Base-by-base conservation (phyloP, 1,140 invertebrate species). In the Neodiprion fabricii region DNA sequence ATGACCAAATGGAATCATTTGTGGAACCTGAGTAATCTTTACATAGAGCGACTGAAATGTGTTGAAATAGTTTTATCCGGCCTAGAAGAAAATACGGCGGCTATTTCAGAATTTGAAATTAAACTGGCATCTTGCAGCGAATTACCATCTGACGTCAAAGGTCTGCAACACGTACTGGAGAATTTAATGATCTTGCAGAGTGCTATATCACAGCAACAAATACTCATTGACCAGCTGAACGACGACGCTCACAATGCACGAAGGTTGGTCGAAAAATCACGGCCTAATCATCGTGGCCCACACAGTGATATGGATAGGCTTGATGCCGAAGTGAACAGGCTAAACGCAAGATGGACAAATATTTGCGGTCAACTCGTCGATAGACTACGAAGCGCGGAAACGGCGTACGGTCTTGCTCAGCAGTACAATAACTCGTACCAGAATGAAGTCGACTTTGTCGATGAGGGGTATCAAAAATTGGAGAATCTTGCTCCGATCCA, bases 1-100 rank as follows among this genome's bases (percentile, higher is more conserved):
- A 92, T 95, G 81, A 93, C 94, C 79, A 96, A 97, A 79, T 99
- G 97, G 97, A 97, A 98, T 83, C 92, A 94, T 76, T 90, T 98
- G 74, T 96, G 96, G 92, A 94, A 94, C 72, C 89, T 94, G 72
- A 96, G 95, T 65, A 93, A 94, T 82, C 87, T 97, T 23, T 98
- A 98, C 82, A 93, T 97, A 48, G 96, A 98, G 85, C 92, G 93
- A 79, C 87, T 99, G 75, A 99, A 99, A 88, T 94, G 94, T 79
- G 92, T 98, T 0, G 97, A 99, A 84, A 94, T 95, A 48, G 93
- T 98, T 4, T 89, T 99, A 21, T 93, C 92, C 72, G 95, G 95
- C 21, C 89, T 99, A 73, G 97, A 98, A 77, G 97, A 98, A 79
- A 95, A 97, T 73, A 92, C 94, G 50, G 93, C 94, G 81, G 92